Conservation (phyloP, 2,888 invertebrate species). For the Neoitamus cyanurus region DNA sequence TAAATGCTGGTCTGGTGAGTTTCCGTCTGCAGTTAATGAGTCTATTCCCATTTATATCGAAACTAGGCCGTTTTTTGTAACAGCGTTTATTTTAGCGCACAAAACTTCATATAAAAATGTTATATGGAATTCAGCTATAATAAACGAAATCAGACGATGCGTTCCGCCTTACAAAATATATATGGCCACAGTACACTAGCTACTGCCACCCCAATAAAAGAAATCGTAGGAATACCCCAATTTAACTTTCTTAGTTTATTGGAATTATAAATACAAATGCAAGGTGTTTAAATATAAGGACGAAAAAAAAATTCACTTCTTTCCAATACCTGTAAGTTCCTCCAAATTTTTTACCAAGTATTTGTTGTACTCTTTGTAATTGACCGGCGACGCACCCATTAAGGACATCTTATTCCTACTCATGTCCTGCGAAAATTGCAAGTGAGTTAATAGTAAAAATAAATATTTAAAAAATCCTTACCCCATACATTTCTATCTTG, state of each 20-base stretch:
- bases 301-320: conserved; percentile 47
- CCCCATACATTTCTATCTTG: conserved; percentile 92
- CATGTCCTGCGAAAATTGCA: conserved; percentile 57
- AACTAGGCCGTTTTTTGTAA: too few species aligned
- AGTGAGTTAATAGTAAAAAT: conserved; percentile 26
- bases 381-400: conserved; percentile 76
- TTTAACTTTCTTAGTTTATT: background rate
- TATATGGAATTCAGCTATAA: too few species aligned
- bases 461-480: conserved; percentile 66
- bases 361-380: conserved; percentile 80
- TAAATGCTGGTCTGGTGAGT: too few species aligned
- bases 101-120: too few species aligned
- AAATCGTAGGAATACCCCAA: background rate
- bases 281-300: background rate
- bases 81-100: too few species aligned
- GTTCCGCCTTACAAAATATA: too few species aligned
- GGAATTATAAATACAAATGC: background rate
- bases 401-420: conserved; percentile 79
- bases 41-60: too few species aligned
- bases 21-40: too few species aligned
- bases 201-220: too few species aligned
- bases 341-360: conserved; percentile 78
- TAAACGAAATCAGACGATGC: too few species aligned
- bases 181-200: too few species aligned
- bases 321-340: conserved; percentile 71